phyloP scores from a whole-genome alignment of 2,797 vertebrate genomes.

The Moxostoma hubbsi region DNA sequence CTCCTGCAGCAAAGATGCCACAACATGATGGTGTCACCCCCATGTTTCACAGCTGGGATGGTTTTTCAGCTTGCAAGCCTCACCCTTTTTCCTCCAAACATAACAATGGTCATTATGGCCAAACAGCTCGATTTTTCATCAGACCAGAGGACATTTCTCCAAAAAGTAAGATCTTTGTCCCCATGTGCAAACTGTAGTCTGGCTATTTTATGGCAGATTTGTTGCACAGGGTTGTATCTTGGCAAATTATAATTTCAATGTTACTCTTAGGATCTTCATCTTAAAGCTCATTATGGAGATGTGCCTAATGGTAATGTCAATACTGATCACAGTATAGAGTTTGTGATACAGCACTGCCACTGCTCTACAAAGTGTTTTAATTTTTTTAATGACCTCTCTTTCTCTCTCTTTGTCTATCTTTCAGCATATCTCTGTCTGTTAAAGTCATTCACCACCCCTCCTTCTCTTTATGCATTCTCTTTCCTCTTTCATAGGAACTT shows the following conservation, averaged over 20 bases:
- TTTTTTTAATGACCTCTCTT: slow-evolving; percentile 29
- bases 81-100: too few species aligned
- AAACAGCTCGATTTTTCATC: too few species aligned
- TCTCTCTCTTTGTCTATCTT: slow-evolving; percentile 52
- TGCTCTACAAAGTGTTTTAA: slow-evolving; percentile 33
- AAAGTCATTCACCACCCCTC: not conserved
- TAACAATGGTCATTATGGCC: too few species aligned
- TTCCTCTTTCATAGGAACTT: not conserved
- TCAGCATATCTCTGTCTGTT: not conserved
- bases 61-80: too few species aligned
- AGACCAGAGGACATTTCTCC: too few species aligned
- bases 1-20: too few species aligned
- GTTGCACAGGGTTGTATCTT: too few species aligned
- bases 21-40: too few species aligned
- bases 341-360: slow-evolving; percentile 24
- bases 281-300: slow-evolving; percentile 73
- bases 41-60: too few species aligned
- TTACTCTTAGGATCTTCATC: slow-evolving; percentile 68
- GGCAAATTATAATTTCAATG: slow-evolving; percentile 40
- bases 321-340: slow-evolving; percentile 75
- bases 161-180: too few species aligned
- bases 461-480: not conserved
- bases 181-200: too few species aligned
- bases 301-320: slow-evolving; percentile 77
- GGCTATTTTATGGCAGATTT: too few species aligned